Conservation (phyloP, 2,888 invertebrate genomes). For the Drosophila antonietae region DNA sequence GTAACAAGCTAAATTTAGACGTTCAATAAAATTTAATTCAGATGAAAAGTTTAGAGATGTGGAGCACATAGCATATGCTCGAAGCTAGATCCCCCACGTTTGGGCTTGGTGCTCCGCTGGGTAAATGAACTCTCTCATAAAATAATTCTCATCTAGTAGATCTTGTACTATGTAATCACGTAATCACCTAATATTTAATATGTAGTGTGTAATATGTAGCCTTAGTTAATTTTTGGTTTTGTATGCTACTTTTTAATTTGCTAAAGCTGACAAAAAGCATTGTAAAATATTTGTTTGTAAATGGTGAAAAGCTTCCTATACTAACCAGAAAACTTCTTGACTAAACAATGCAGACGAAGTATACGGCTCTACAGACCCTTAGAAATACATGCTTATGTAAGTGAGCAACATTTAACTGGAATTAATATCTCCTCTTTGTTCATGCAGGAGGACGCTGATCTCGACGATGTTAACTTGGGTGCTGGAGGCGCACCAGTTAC, state of each 20-base stretch:
- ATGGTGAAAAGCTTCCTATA: constrained; percentile 29
- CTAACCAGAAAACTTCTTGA: constrained; percentile 56
- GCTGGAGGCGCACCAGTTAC: constrained; percentile 76
- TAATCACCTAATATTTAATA: not conserved
- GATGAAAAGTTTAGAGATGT: not conserved
- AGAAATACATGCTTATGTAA: not conserved
- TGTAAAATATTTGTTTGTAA: constrained; percentile 26
- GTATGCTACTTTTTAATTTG: constrained; percentile 25
- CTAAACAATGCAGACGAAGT: constrained; percentile 65
- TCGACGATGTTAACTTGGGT: constrained; percentile 82
- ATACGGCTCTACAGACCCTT: not conserved
- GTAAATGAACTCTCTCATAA: constrained; percentile 45
- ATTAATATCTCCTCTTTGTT: constrained; percentile 1
- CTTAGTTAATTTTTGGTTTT: constrained; percentile 12
- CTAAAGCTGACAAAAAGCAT: constrained; percentile 26
- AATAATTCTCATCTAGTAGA: constrained; percentile 10
- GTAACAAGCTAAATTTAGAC: constrained; percentile 36
- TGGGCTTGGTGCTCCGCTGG: constrained; percentile 41
- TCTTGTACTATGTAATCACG: constrained; percentile 13
- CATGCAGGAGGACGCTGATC: constrained; percentile 84
- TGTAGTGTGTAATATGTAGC: constrained; percentile 19
- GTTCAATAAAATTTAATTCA: constrained; percentile 20
- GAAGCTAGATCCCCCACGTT: constrained; percentile 13
- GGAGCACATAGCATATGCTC: not conserved
- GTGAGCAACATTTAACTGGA: not conserved